These are phyloP conservation scores for Upupa epops DNA, from an alignment of 2,113 vertebrate species.

Conservation along the genomic window DNA sequence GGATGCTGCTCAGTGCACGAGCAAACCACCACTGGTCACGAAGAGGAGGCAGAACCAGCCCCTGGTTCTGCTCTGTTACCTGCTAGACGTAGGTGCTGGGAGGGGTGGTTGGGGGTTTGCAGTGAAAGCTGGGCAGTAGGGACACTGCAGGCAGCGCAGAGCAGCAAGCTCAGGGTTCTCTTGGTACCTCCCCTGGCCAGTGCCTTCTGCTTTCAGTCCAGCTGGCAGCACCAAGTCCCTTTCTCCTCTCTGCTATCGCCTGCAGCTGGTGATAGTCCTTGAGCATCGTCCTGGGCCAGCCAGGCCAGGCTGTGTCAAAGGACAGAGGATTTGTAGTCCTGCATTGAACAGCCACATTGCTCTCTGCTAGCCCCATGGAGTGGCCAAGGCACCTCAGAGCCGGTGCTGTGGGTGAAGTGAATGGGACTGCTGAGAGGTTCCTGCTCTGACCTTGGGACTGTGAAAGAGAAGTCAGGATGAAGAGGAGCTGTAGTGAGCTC, in stretches of 20 bases:
- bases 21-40: neutral
- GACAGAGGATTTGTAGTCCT: too few relatives aligned
- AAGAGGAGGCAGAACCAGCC: neutral
- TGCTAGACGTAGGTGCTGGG: neutral
- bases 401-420: too few relatives aligned
- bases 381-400: too few relatives aligned
- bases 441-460: neutral
- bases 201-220: neutral
- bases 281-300: too few relatives aligned
- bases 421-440: neutral
- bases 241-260: neutral
- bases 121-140: neutral
- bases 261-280: too few relatives aligned
- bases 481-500: neutral
- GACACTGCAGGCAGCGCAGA: neutral
- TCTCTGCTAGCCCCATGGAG: too few relatives aligned
- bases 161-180: fast-evolving
- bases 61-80: neutral
- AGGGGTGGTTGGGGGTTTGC: neutral
- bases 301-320: too few relatives aligned
- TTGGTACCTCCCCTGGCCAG: neutral
- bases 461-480: neutral
- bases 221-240: neutral
- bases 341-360: too few relatives aligned
- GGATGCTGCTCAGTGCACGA: neutral